Evolutionary conservation across 2,797 vertebrate genomes (phyloP), one percentile per base, ranked within the genome.

Genomic region (Molothrus aeneus): DNA sequence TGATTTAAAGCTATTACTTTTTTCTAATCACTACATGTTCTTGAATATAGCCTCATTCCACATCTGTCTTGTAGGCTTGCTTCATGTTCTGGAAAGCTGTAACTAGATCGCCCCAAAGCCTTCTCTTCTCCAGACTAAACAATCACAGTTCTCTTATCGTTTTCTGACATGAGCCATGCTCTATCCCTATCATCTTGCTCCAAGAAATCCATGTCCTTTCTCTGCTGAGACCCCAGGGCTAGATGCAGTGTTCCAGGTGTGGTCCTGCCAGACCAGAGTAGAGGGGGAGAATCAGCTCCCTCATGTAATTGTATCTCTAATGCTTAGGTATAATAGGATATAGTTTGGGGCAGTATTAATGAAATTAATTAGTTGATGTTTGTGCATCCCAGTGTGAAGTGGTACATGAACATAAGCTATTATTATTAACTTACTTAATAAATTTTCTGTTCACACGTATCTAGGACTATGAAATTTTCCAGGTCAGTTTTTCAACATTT

Each of bases 131-230:
- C 61, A 29, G 9, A 32, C 16, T n/a, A 50, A 66, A 25, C 20
- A 73, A 12, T 45, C 19, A 13, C 19, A 57, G 20, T 65, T 72
- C 10, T 38, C 10, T 50, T 50, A 29, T 0, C 0, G 0, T 80
- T 88, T 80, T 45, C 38, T 66, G 20, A 50, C 7, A 24, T 26
- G 10, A 65, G 11, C 3, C 1, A 4, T 59, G 7, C 10, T 72
- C 13, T 19, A 1, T 73, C 24, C 24, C 32, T 20, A 19, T 28
- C 15, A n/a, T 29, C 16, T 51, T 80, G 38, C 24, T 38, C 19
- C 24, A 29, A 12, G 10, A 38, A 14, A 32, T 38, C 29, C 9
- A 7, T 28, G 16, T n/a, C 7, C 51, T 65, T 72, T 31, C 36
- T 57, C 9, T 65, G 13, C 59, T 65, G 60, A n/a, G 9, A 45